Evolutionary conservation across 2,113 vertebrate genomes (phyloP).

Genomic region (Cettia cetti): DNA sequence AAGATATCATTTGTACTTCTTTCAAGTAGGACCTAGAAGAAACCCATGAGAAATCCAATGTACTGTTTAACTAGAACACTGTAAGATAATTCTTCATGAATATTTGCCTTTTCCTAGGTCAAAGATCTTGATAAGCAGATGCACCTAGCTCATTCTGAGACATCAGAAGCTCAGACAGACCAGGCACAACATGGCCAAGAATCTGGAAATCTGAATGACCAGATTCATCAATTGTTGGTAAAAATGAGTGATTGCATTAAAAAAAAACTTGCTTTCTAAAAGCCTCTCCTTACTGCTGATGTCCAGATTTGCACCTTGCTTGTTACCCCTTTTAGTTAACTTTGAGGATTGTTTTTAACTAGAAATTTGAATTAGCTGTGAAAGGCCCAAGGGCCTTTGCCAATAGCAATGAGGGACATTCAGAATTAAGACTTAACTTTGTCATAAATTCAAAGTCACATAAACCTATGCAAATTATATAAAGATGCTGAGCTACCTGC

Average conservation of each 20-base stretch:
- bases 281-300: not conserved
- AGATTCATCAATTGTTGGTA: conserved; percentile 73
- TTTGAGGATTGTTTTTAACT: not conserved
- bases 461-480: not conserved
- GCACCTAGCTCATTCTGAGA: conserved; percentile 50
- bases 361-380: not conserved
- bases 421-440: not conserved
- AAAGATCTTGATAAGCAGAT: conserved; percentile 73
- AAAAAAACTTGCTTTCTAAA: not conserved
- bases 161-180: conserved; percentile 62
- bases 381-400: not conserved
- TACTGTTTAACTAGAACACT: not conserved
- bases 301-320: not conserved
- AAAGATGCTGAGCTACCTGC: not conserved
- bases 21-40: not conserved
- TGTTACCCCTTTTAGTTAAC: not conserved
- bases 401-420: not conserved
- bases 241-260: not conserved
- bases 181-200: conserved; percentile 60
- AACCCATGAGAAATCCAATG: not conserved
- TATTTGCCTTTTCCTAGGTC: conserved; percentile 61
- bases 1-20: not conserved
- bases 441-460: not conserved
- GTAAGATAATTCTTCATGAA: not conserved
- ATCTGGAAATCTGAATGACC: conserved; percentile 51